Evolutionary conservation across 2,113 vertebrate species (phyloP), one percentile per base, ranked within the genome.

Genomic region (Dasypus novemcinctus): DNA sequence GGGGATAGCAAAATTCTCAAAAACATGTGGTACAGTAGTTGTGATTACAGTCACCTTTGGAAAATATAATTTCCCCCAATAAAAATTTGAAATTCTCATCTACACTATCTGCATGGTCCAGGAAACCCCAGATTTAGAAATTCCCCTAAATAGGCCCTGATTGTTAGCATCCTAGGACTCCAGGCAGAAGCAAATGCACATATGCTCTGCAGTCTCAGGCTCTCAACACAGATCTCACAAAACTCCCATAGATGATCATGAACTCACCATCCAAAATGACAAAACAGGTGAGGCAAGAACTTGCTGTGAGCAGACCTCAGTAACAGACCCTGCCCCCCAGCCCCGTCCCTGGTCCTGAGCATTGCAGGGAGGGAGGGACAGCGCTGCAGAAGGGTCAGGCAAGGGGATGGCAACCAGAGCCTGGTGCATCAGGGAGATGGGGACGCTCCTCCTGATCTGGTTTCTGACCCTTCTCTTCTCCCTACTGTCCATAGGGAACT

Each of bases 401-500:
- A 49, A 46, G 52, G 8, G 29, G 89, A 14, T 31, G n/a, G 27
- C 43, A 9, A 57, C 74, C 74, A 36, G 36, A 5, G 23, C 66
- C 18, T 36, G n/a, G 49, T 20, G 57, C 41, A 5, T 12, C 18
- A 0, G 5, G 87, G 54, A 59, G n/a, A 25, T 25, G 3, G 11
- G 13, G 13, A 4, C 27, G 36, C n/a, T 61, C 31, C 14, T 14
- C 63, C 76, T 91, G 57, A 63, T 23, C 11, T 10, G 64, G 31
- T 75, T 71, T 68, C 72, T 93, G 97, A 95, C 59, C 14, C 57
- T 90, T 21, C 72, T 5, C 4, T 43, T 21, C 36, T 49, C 74
- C 17, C 92, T 87, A 11, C 76, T 82, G 3, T n/a, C 25, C n/a
- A 2, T 76, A 99, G 99, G 99, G 80, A 99, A 98, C 97, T 99